These are phyloP conservation scores for Atrina japonica DNA, from an alignment of 2,888 invertebrate genomes.

Conservation along the genomic window DNA sequence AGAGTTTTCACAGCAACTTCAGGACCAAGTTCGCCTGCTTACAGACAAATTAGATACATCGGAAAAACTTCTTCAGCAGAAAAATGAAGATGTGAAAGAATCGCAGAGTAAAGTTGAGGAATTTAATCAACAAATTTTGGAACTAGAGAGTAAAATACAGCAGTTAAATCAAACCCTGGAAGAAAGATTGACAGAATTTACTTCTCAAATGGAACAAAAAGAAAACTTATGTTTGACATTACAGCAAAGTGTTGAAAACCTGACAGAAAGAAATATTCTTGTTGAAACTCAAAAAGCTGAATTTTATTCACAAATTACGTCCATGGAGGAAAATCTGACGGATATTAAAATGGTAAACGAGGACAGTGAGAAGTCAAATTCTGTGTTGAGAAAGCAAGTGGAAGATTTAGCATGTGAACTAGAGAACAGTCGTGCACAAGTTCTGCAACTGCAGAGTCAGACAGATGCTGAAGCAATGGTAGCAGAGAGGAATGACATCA, in stretches of 20 bases:
- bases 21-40: not conserved
- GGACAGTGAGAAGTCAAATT: not conserved
- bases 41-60: not conserved
- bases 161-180: conserved; percentile 15
- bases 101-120: conserved; percentile 27
- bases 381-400: not conserved
- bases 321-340: conserved; percentile 14
- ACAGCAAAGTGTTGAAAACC: conserved; percentile 25
- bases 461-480: not conserved
- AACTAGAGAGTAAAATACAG: conserved; percentile 6
- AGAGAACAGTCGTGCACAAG: conserved; percentile 4
- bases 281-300: conserved; percentile 33
- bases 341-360: not conserved
- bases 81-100: conserved; percentile 36
- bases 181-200: conserved; percentile 27
- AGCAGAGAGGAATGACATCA: conserved; percentile 17
- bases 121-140: conserved; percentile 7
- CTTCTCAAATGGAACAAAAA: conserved; percentile 11
- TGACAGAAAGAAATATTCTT: conserved; percentile 39
- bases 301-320: conserved; percentile 19
- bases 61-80: too few species aligned
- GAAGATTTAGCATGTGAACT: not conserved
- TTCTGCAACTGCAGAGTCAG: not conserved
- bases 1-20: not conserved
- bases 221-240: conserved; percentile 13